A percentile compares a stretch with the other conserved stretches of the same genome.
These are phyloP conservation scores for Corythornis leucogaster DNA, from an alignment of 2,797 vertebrate genomes.

Conservation along the genomic window DNA sequence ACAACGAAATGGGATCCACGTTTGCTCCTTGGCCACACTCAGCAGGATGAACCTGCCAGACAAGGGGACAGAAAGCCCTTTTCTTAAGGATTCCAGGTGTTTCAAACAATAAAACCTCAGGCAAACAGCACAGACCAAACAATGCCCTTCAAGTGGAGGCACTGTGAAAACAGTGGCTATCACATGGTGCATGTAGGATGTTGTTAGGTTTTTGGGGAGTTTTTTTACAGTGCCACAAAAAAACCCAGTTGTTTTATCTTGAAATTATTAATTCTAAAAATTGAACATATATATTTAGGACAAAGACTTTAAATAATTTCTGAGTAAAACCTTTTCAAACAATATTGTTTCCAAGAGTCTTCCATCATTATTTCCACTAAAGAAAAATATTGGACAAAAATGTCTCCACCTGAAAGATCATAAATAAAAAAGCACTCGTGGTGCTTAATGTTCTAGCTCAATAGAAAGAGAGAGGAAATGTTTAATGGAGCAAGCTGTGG, in stretches of 20 bases:
- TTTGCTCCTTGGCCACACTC: neutral
- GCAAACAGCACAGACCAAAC: neutral
- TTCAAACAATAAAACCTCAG: neutral
- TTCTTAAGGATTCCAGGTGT: neutral
- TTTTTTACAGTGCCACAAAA: neutral
- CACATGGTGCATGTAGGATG: neutral
- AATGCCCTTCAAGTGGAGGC: neutral
- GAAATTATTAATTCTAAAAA: neutral
- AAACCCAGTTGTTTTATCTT: neutral
- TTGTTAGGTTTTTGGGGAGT: neutral
- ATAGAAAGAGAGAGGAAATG: neutral
- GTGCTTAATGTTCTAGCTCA: neutral
- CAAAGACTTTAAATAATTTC: neutral
- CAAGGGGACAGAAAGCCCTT: neutral
- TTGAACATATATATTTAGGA: neutral
- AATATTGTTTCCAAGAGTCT: constrained; percentile 45
- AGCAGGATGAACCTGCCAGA: neutral
- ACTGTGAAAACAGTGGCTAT: neutral
- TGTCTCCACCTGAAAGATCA: constrained; percentile 9
- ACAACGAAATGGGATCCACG: accelerated
- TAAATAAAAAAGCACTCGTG: constrained; percentile 11
- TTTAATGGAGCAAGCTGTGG: neutral
- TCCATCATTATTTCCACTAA: constrained; percentile 40
- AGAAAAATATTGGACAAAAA: constrained; percentile 9
- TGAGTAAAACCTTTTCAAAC: neutral